Conservation (phyloP, 53 echinoderm and acorn worm species). For the Hippasteria phrygiana region DNA sequence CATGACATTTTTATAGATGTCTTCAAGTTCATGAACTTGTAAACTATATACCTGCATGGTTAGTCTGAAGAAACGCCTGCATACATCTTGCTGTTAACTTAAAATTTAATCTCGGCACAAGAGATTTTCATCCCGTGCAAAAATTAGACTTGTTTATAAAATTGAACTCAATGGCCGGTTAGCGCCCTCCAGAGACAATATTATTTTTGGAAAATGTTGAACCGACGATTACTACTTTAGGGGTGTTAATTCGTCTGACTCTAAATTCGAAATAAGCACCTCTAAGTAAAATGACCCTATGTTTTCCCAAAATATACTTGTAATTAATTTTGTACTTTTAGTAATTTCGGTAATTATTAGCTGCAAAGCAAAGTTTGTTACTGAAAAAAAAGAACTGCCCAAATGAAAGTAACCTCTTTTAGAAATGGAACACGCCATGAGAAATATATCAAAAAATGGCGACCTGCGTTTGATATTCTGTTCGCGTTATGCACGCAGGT, state of each 20-base stretch:
- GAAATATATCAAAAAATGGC: slow-evolving; percentile 43
- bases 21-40: too few relatives aligned
- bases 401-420: background rate
- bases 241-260: background rate
- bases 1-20: too few relatives aligned
- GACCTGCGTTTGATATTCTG: slow-evolving; percentile 8
- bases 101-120: too few relatives aligned
- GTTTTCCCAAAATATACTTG: too few relatives aligned
- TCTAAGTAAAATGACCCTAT: background rate
- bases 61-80: too few relatives aligned
- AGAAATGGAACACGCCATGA: slow-evolving; percentile 38
- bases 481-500: slow-evolving; percentile 50
- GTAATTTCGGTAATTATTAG: background rate
- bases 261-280: background rate
- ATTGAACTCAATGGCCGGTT: background rate
- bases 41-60: too few relatives aligned
- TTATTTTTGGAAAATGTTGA: slow-evolving; percentile 21
- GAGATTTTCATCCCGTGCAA: too few relatives aligned
- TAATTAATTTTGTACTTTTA: too few relatives aligned
- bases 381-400: background rate
- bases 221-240: background rate
- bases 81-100: too few relatives aligned
- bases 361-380: background rate
- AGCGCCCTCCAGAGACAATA: slow-evolving; percentile 51
- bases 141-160: background rate